Evolutionary conservation across 1,140 invertebrate species (phyloP), one percentile per base, ranked within the genome.

Genomic region (Cheumatopsyche charites): DNA sequence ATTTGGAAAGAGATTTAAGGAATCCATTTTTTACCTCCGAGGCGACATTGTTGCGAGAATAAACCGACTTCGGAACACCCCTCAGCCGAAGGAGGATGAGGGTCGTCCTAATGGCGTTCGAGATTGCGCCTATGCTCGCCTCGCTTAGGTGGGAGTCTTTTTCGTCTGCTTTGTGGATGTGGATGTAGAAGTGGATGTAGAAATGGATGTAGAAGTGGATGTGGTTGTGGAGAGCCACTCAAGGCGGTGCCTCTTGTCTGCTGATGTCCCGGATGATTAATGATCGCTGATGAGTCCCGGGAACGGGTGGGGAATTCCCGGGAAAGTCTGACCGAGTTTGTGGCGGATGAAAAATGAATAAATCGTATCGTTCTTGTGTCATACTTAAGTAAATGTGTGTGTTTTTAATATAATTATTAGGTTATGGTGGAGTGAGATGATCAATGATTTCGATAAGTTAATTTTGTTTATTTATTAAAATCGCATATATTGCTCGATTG

Each of bases 1-100:
- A 75, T 75, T 75, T 72, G 73, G 73, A 75, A 75, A 75, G 70
- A 72, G 70, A 75, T 75, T 75, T 75, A 71, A 72, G 47, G 73
- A 72, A 75, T 65, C 73, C 73, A 75, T 75, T 75, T 75, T 75
- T 75, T 75, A 72, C 55, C 29, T 4, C 67, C 70, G 69, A 25
- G 55, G 66, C 61, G 70, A 67, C 73, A 69, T 71, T 71, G 73
- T 70, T 61, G 68, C 25, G 43, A 41, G 65, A 70, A 68, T 63
- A 49, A 47, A 66, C 41, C 63, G 55, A 26, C 63, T 36, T 1
- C 36, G n/a, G n/a, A n/a, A n/a, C n/a, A n/a, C n/a, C n/a, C n/a
- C n/a, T n/a, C n/a, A n/a, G n/a, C n/a, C n/a, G 41, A 45, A 9
- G 61, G 17, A 1, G 26, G 42, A 43, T 15, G 45, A 43, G 17